Percentiles rank a stretch among this genome's conserved stretches.
phyloP scores from a whole-genome alignment of 2,888 invertebrate species.

The Girardia tigrina region DNA sequence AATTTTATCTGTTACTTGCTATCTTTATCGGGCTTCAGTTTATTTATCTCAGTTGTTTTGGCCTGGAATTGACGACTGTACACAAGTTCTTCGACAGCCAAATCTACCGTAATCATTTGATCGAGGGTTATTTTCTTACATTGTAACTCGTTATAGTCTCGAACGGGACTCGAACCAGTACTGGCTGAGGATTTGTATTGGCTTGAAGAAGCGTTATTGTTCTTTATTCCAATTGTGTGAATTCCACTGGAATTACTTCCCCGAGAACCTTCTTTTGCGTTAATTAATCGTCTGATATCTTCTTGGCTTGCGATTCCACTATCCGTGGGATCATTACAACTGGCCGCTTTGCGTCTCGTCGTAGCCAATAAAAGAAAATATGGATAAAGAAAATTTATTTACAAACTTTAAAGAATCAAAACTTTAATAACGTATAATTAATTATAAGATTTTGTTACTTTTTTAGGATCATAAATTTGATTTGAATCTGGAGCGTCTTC shows the following conservation, averaged over 20 bases:
- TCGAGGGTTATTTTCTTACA: not conserved
- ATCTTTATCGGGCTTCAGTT: not conserved
- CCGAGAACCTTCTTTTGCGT: not conserved
- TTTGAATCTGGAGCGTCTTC: not conserved
- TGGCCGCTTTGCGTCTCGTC: conserved; percentile 24
- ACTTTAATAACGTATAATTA: too few relatives aligned
- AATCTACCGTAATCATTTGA: conserved; percentile 3
- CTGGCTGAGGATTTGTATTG: not conserved
- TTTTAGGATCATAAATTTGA: not conserved
- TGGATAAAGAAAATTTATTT: too few relatives aligned
- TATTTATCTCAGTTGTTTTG: not conserved
- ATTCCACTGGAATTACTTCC: conserved; percentile 5
- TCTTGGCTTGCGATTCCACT: conserved; percentile 32
- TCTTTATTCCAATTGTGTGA: not conserved
- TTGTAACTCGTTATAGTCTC: conserved; percentile 7
- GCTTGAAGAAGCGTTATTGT: not conserved
- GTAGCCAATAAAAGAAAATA: not conserved
- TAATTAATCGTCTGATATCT: not conserved
- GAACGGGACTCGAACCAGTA: not conserved
- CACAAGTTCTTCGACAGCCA: not conserved
- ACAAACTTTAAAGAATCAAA: too few relatives aligned
- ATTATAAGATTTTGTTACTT: too few relatives aligned
- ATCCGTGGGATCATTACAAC: conserved; percentile 27
- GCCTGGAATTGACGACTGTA: not conserved
- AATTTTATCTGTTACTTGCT: too few relatives aligned